Evolutionary conservation across 2,888 invertebrate species (phyloP).

Genomic region (Lutraria lutraria): DNA sequence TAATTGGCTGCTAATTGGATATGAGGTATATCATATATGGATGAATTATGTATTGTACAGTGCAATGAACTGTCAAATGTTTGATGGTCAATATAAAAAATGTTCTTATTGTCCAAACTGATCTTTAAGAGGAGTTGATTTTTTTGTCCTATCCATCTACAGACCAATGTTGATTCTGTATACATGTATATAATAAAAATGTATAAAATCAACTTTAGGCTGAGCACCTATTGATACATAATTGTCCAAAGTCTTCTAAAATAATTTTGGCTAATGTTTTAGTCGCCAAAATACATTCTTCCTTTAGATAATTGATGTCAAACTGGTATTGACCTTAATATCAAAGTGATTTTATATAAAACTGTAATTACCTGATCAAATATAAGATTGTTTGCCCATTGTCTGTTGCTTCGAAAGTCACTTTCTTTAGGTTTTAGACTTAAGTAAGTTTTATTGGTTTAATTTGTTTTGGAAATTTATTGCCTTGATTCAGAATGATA

Average conservation of each 20-base stretch:
- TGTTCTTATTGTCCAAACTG: too few species aligned
- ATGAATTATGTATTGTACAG: too few species aligned
- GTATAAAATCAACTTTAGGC: too few species aligned
- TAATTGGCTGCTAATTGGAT: too few species aligned
- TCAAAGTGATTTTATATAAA: background rate
- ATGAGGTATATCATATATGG: too few species aligned
- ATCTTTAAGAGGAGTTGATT: too few species aligned
- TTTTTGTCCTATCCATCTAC: too few species aligned
- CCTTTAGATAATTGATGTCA: conserved; percentile 1
- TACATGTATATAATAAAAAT: too few species aligned
- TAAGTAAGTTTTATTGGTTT: conserved; percentile 6
- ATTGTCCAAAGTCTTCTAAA: background rate
- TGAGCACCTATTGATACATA: too few species aligned
- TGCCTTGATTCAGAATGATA: conserved; percentile 21
- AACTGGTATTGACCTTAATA: background rate
- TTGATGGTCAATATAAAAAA: too few species aligned
- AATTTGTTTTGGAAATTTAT: conserved; percentile 29
- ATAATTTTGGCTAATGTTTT: background rate
- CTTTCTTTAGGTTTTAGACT: background rate
- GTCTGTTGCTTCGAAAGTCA: conserved; percentile 7
- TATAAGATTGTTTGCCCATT: background rate
- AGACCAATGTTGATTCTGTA: too few species aligned
- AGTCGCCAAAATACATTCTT: background rate
- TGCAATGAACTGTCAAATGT: too few species aligned
- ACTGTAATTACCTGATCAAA: conserved; percentile 11